These are phyloP conservation scores for Drosophila mulleri DNA, from an alignment of 2,888 invertebrate species.

Conservation along the genomic window DNA sequence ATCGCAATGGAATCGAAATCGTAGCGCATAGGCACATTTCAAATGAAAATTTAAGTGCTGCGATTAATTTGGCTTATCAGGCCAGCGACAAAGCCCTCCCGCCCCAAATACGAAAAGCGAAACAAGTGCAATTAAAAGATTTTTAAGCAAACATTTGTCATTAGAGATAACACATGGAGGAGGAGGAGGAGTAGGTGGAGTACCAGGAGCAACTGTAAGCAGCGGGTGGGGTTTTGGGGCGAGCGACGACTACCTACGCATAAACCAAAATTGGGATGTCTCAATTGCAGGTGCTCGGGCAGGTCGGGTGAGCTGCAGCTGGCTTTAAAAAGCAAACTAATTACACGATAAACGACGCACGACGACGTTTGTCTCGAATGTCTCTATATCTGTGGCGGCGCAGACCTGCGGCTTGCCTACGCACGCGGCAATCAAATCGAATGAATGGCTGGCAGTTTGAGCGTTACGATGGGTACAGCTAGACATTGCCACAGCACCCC, in stretches of 20 bases:
- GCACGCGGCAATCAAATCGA: constrained; percentile 61
- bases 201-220: background rate
- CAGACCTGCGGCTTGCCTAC: constrained; percentile 40
- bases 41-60: constrained; percentile 81
- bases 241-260: constrained; percentile 52
- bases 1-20: constrained; percentile 35
- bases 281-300: constrained; percentile 45
- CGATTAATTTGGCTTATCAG: constrained; percentile 81
- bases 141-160: constrained; percentile 79
- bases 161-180: constrained; percentile 67
- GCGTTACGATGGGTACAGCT: constrained; percentile 22
- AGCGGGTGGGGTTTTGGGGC: background rate
- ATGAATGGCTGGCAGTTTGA: constrained; percentile 53
- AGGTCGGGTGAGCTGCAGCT: constrained; percentile 13
- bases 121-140: constrained; percentile 81
- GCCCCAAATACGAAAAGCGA: constrained; percentile 39
- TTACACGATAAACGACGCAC: constrained; percentile 71
- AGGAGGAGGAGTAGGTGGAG: background rate
- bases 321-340: constrained; percentile 69
- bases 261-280: constrained; percentile 73
- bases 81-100: constrained; percentile 25
- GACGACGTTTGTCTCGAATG: constrained; percentile 37
- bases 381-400: constrained; percentile 16
- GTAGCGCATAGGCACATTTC: constrained; percentile 50
- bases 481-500: constrained; percentile 1